Base-by-base conservation (phyloP, 2,113 vertebrate genomes). In the Ochotona curzoniae region DNA sequence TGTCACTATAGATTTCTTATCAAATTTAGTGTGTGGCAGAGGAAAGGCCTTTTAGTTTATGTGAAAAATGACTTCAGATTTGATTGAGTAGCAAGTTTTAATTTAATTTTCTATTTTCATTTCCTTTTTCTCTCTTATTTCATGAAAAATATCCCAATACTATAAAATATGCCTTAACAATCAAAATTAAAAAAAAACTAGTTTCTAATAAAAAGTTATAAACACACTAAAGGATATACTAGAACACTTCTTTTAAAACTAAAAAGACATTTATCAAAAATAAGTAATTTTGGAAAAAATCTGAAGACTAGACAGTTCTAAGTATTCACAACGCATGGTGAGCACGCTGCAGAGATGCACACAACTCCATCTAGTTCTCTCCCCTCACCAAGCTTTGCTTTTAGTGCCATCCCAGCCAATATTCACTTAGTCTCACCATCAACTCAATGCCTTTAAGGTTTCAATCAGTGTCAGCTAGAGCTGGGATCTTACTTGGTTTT, bases 1-100 rank as follows among this genome's bases (percentile, higher is more conserved):
- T 95, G 86, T 96, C 94, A 76, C 79, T 87, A 90, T 89, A 89
- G 83, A 93, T 93, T 96, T 95, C 69, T 93, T 94, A 86, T 88
- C 93, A 90, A 75, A 75, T 90, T 87, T 90, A 57, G 61, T 84
- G 85, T 91, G 64, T 73, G 92, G 35, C 20, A 79, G 20, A 82
- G 21, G 28, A 93, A 94, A 95, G 26, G 6, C 26, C 21, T 95
- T 96, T 95, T 88, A 88, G 82, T 92, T 93, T 89, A 83, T 32
- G 54, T 88, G 91, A 69, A 92, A 95, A 84, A 95, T 85, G 38
- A 78, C 63, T 93, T 95, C 78, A 79, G 69, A 78, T 94, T 92
- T 95, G 75, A 94, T 93, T 90, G 83, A 86, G 54, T 70, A n/a
- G 14, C 66, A 63, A 82, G 51, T 94, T 96, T 94, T 92, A 93